Evolutionary conservation across 2,797 vertebrate species (phyloP), one percentile per base, ranked within the genome.

Genomic region (Nyctibius grandis): DNA sequence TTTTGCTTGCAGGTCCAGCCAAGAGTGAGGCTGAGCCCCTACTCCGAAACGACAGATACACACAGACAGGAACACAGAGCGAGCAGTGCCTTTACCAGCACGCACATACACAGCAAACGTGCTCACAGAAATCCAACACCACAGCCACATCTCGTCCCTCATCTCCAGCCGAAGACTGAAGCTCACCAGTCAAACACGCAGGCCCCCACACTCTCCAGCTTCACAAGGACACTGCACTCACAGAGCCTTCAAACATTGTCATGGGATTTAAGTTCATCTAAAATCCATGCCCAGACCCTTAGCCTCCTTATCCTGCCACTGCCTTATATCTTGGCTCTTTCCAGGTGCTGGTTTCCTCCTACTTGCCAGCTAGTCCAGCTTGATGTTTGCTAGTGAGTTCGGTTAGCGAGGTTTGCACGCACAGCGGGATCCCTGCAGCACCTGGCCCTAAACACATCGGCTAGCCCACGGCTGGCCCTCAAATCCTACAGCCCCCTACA

Each of bases 161-260:
- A 3, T 19, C 56, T 57, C 60, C 57, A 56, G 40, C 9, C 6
- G 0, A 38, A 44, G 33, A 40, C 16, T 9, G 1, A 5, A 45
- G 57, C 8, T 29, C 75, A 28, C 22, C 26, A 38, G 12, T 0
- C 0, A 44, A 9, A 53, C 21, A 38, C 0, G 0, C 7, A 19
- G 54, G 34, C 3, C 16, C 21, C 42, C 1, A 0, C 19, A 1
- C 34, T 19, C 67, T 13, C 25, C 61, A 29, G 16, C 21, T 61
- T 53, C 74, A 69, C 54, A 22, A 26, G 54, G 51, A n/a, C 36
- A 45, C 29, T 12, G 12, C 1, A 0, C 5, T 8, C 18, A 64
- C 0, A 0, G 45, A 81, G 63, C 47, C 61, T 76, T 44, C 72
- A 56, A 50, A 34, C 26, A 33, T 5, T 12, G 13, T 40, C 61